Percentiles rank a stretch among this genome's conserved stretches.
Conservation (phyloP, 2,113 vertebrate species). For the Oreochromis spilurus region DNA sequence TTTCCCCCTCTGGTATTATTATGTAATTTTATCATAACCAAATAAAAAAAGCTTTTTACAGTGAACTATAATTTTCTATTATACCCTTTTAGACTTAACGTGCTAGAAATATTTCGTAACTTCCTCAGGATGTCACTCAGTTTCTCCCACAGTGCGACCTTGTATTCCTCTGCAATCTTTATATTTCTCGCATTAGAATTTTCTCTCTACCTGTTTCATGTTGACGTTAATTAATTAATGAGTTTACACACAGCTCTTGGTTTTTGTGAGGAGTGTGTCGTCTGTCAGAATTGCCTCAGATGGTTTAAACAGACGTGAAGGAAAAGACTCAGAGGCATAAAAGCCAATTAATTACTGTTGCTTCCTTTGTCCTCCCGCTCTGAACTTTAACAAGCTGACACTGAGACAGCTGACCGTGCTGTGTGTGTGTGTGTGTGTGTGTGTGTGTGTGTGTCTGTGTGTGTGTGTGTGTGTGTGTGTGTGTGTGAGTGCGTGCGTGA, state of each 20-base stretch:
- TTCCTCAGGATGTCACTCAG: neutral
- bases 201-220: neutral
- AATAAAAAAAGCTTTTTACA: neutral
- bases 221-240: neutral
- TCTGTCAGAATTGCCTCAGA: neutral
- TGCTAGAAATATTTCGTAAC: neutral
- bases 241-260: neutral
- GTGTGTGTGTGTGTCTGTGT: neutral
- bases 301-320: neutral
- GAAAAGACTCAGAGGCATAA: neutral
- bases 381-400: slow-evolving; percentile 13
- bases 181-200: neutral
- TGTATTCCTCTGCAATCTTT: neutral
- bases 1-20: neutral
- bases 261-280: neutral
- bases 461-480: neutral
- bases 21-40: neutral
- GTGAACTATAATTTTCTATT: neutral
- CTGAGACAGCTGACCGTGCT: neutral
- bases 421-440: neutral
- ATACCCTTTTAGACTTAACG: neutral
- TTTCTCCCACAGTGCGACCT: neutral
- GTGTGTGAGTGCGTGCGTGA: neutral
- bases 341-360: neutral
- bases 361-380: neutral